A percentile compares a stretch with the other conserved stretches of the same genome.
These are phyloP conservation scores for Sphenodon punctatus DNA, from an alignment of 2,797 vertebrate genomes.

Conservation along the genomic window DNA sequence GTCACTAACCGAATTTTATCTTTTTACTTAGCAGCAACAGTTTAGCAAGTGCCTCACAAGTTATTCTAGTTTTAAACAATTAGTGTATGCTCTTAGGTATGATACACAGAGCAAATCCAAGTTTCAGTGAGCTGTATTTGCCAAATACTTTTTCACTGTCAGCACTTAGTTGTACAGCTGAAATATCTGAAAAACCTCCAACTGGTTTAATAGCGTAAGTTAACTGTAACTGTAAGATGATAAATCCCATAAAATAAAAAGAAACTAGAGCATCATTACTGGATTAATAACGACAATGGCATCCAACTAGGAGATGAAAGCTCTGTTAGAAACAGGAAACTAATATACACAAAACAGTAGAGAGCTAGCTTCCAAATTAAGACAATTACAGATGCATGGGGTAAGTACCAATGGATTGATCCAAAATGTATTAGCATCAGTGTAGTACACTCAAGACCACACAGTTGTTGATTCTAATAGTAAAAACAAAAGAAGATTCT, in stretches of 20 bases:
- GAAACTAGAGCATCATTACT: neutral
- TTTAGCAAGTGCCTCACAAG: neutral
- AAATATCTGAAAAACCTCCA: neutral
- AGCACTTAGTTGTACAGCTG: neutral
- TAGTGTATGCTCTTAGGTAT: neutral
- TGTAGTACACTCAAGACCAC: no score
- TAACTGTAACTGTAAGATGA: neutral
- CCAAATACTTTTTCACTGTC: neutral
- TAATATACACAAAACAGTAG: no score
- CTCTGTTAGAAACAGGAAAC: no score
- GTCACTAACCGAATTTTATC: no score
- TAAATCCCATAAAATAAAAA: neutral
- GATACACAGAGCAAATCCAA: neutral
- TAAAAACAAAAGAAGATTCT: no score
- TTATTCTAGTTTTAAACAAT: neutral
- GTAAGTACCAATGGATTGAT: no score
- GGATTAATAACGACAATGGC: no score
- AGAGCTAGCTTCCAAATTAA: no score
- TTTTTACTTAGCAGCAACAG: neutral
- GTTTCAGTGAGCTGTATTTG: neutral
- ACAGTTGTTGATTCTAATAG: no score
- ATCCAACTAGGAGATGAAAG: no score
- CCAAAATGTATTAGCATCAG: no score
- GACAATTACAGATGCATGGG: no score
- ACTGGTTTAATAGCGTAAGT: neutral